These are phyloP conservation scores for Martes martes DNA, from an alignment of 2,113 vertebrate species.

Conservation along the genomic window DNA sequence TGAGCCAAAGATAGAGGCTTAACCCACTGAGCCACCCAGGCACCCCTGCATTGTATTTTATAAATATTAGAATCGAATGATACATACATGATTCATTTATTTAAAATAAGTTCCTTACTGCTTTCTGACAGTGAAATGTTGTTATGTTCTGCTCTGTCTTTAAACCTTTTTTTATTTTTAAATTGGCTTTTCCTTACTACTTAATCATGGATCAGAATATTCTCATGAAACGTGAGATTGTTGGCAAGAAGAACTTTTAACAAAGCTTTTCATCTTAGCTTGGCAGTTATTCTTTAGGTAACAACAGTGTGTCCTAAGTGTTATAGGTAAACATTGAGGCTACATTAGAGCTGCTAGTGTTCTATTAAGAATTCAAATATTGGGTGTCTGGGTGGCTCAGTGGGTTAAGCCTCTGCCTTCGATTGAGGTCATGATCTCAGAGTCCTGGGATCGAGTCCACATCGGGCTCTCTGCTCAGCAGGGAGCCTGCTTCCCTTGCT, in stretches of 20 bases:
- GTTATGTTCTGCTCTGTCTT: neutral
- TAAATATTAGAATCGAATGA: slow-evolving; percentile 1
- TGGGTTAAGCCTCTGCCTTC: no score
- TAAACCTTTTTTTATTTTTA: neutral
- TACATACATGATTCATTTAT: neutral
- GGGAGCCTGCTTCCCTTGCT: no score
- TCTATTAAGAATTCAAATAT: neutral
- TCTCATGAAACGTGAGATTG: neutral
- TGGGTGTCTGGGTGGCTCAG: no score
- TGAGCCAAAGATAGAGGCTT: no score
- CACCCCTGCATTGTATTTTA: neutral
- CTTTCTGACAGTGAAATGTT: neutral
- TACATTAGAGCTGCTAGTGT: neutral
- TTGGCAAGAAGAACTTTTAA: slow-evolving; percentile 14
- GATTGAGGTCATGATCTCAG: no score
- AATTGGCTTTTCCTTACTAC: neutral
- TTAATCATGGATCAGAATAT: neutral
- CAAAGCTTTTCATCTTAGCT: neutral
- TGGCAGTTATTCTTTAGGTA: slow-evolving; percentile 28
- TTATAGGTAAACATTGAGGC: slow-evolving; percentile 14
- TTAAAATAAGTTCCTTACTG: neutral
- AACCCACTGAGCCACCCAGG: no score
- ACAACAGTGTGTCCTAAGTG: neutral
- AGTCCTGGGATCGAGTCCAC: no score
- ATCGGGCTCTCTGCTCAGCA: no score